Evolutionary conservation across 2,888 invertebrate genomes (phyloP).

Genomic region (Sisyra nigra): DNA sequence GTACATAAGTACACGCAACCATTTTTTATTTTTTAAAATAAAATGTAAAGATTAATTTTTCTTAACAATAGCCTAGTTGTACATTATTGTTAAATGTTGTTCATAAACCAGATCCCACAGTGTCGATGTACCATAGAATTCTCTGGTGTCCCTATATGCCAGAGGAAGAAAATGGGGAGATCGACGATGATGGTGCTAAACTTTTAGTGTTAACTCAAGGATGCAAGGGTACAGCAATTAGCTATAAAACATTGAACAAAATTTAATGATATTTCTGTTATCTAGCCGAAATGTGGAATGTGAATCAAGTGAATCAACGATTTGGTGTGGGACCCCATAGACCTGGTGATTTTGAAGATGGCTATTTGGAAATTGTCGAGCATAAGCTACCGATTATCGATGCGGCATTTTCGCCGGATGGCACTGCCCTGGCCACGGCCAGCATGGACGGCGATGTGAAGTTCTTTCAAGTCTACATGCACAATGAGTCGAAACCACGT

Average conservation of each 20-base stretch:
- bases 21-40: not conserved
- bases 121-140: conserved; percentile 43
- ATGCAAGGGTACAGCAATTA: conserved; percentile 41
- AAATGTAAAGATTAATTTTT: conserved; percentile 5
- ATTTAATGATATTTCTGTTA: no score
- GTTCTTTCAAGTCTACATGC: conserved; percentile 78
- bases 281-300: conserved; percentile 38
- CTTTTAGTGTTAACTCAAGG: conserved; percentile 69
- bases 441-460: conserved; percentile 77
- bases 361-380: conserved; percentile 39
- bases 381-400: conserved; percentile 55
- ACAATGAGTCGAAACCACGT: conserved; percentile 49
- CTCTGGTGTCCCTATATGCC: conserved; percentile 93
- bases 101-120: conserved; percentile 24
- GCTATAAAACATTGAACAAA: no score
- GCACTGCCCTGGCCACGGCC: conserved; percentile 83
- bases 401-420: conserved; percentile 87
- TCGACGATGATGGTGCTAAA: conserved; percentile 51
- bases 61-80: conserved; percentile 27
- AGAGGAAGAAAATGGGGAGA: conserved; percentile 38
- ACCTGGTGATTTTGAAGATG: conserved; percentile 26
- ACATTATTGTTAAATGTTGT: conserved; percentile 41
- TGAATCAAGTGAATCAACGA: conserved; percentile 27
- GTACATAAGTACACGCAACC: no score
- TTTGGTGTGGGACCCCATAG: conserved; percentile 27